Conservation (phyloP, 2,797 vertebrate genomes). For the Platyrinchus mystaceus region DNA sequence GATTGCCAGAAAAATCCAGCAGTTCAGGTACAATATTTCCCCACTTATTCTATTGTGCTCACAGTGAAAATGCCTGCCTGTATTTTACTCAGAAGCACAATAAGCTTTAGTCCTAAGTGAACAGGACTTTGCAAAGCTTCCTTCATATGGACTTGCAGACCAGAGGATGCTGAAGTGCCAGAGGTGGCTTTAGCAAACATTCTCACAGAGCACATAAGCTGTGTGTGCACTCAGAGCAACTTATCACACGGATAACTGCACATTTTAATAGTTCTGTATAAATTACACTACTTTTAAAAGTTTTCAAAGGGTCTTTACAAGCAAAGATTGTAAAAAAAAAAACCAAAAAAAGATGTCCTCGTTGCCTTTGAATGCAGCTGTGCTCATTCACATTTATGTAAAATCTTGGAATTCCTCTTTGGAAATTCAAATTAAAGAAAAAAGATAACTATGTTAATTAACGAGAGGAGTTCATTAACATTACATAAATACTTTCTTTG, state of each 20-base stretch:
- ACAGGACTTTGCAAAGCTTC: not conserved
- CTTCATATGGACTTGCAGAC: not conserved
- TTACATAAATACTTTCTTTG: not conserved
- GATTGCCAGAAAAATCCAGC: not conserved
- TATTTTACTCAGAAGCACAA: not conserved
- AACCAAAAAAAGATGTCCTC: not conserved
- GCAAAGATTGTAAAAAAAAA: not conserved
- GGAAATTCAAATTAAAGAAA: not conserved
- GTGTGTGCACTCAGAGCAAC: not conserved
- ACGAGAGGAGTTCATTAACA: not conserved
- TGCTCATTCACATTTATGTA: not conserved
- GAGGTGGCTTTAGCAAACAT: not conserved
- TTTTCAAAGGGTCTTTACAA: not conserved
- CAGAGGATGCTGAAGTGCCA: not conserved
- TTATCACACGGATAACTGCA: not conserved
- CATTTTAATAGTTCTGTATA: not conserved
- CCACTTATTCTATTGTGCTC: not conserved
- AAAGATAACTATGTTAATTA: not conserved
- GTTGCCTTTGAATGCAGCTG: not conserved
- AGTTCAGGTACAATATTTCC: not conserved
- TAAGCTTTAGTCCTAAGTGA: not conserved
- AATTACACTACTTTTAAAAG: not conserved
- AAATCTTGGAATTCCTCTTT: not conserved
- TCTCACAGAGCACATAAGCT: not conserved
- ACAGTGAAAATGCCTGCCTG: not conserved